Base-by-base conservation (phyloP, 92 coral and sea anemone species). In the Porites cylindrica region DNA sequence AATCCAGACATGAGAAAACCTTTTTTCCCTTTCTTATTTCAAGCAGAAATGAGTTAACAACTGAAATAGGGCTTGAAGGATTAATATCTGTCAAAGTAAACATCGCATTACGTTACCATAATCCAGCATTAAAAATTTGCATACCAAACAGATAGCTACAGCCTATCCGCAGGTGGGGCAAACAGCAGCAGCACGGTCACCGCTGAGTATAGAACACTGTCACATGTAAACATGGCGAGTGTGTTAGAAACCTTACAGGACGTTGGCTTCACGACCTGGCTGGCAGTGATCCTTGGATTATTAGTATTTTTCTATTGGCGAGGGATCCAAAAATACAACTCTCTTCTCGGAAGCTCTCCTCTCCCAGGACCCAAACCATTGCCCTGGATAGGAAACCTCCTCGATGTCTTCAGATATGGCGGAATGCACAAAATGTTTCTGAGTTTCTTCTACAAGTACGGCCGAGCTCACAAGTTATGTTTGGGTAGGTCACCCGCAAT, bases 311-410 rank as follows among this genome's bases (percentile, higher is more conserved):
- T 91, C 32, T 89, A 89, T 84, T 94, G 97, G 97, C 78, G 70
- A 51, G 97, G 97, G 4, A 72, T 91, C 11, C 80, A 87, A 53
- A 68, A 85, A 5, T 94, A 91, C 78, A 9, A 70, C 61, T 79
- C 90, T 6, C 20, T 91, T 29, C 80, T 94, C 38, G 77, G 91
- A 7, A 61, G 75, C 71, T 85, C 90, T 1, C 85, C 90, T 1
- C 81, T 89, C 24, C 91, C 88, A 0, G 97, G 95, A 13, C 92
- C 95, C 2, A 90, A 81, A 75, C 93, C 95, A 0, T 91, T 91
- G 95, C 97, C 97, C 8, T 94, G 88, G 89, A 24, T 94, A 8
- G 97, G 97, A 4, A 94, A 89, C 78, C 78, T 94, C n/a, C 86
- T 66, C n/a, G 95, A 94, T 50, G 78, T 94, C 6, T 68, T 79